Percentiles rank a stretch among this genome's conserved stretches.
These are phyloP conservation scores for Antheraea pernyi DNA, from an alignment of 1,140 invertebrate genomes.

Conservation along the genomic window DNA sequence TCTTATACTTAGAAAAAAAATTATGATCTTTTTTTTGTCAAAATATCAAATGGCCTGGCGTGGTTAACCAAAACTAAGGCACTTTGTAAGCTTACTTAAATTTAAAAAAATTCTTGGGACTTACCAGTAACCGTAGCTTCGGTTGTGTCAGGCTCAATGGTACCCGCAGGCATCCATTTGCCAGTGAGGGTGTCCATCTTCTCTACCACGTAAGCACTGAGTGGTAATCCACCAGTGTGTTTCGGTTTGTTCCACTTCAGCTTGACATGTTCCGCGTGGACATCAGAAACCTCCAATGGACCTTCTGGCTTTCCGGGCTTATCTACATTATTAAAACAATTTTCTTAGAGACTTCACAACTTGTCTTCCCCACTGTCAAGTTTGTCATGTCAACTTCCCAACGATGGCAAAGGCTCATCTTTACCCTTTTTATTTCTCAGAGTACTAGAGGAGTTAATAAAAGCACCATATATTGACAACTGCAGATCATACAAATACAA, in stretches of 20 bases:
- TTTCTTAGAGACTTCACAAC: no score
- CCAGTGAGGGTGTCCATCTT: conserved; percentile 94
- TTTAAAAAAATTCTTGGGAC: conserved; percentile 14
- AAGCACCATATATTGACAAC: no score
- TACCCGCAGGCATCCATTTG: conserved; percentile 92
- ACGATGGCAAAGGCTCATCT: no score
- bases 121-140: conserved; percentile 89
- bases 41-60: no score
- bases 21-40: no score
- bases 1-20: no score
- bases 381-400: no score
- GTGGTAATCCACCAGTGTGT: conserved; percentile 96
- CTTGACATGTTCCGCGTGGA: conserved; percentile 97
- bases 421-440: no score
- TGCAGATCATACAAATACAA: no score
- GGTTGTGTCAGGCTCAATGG: conserved; percentile 92
- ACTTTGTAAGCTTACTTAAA: no score
- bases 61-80: background rate
- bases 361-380: no score
- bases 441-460: no score
- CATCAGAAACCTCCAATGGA: conserved; percentile 93
- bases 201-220: conserved; percentile 94
- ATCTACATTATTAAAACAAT: conserved; percentile 80
- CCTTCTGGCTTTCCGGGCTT: conserved; percentile 97
- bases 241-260: conserved; percentile 97